phyloP scores from a whole-genome alignment of 2,888 invertebrate species.

The Andrena hattorfiana region DNA sequence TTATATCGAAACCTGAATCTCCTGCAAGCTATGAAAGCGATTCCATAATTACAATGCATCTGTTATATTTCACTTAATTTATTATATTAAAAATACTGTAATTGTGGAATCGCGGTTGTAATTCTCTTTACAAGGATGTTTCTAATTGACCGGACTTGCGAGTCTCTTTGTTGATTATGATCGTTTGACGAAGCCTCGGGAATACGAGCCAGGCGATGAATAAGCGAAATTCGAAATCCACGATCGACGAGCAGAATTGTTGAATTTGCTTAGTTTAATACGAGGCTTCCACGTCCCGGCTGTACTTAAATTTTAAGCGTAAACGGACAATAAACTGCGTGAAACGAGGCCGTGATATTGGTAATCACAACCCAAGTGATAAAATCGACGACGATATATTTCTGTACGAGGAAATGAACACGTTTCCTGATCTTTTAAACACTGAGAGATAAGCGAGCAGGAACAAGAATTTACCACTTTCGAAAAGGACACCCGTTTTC shows the following conservation, averaged over 20 bases:
- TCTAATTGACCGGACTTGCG: not conserved
- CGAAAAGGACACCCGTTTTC: slow-evolving; percentile 2
- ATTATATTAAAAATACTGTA: not conserved
- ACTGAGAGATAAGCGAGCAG: not conserved
- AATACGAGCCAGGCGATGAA: not conserved
- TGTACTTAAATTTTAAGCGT: slow-evolving; percentile 53
- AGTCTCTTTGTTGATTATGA: not conserved
- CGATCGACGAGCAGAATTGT: not conserved
- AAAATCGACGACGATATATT: slow-evolving; percentile 36
- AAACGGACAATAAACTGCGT: slow-evolving; percentile 65
- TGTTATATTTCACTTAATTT: slow-evolving; percentile 11
- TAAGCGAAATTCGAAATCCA: not conserved
- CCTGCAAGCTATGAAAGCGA: not conserved
- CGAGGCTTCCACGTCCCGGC: slow-evolving; percentile 6
- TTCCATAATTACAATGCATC: not conserved
- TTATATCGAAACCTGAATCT: not conserved
- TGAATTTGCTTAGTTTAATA: not conserved
- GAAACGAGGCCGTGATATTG: slow-evolving; percentile 40
- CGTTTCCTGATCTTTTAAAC: not conserved
- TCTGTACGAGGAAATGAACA: slow-evolving; percentile 23
- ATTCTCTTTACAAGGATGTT: slow-evolving; percentile 5
- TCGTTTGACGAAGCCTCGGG: not conserved
- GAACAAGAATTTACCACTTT: not conserved
- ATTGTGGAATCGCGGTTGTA: slow-evolving; percentile 2
- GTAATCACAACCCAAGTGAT: slow-evolving; percentile 10